Conservation (phyloP, 92 coral and sea anemone genomes). For the Actinernus sp. region DNA sequence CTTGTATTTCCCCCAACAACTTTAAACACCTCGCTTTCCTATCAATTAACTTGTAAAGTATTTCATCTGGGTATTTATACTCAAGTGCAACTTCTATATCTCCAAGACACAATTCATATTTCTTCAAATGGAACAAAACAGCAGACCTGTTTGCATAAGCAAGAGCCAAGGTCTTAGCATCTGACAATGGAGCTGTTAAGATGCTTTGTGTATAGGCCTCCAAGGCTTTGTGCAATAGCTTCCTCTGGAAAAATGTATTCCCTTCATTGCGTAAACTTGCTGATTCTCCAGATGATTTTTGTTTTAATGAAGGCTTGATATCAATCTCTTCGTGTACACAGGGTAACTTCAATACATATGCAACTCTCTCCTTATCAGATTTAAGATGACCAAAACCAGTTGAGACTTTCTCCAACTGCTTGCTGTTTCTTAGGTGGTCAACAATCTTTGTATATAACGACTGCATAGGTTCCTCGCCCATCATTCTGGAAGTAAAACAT, state of each 20-base stretch:
- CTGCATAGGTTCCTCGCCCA: slow-evolving; percentile 11
- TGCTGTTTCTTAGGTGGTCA: slow-evolving; percentile 52
- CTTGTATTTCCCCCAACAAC: slow-evolving; percentile 35
- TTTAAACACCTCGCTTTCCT: slow-evolving; percentile 78
- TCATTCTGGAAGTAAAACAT: too few relatives aligned
- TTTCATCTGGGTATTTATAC: slow-evolving; percentile 71
- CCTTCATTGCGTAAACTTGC: slow-evolving; percentile 75
- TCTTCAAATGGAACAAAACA: slow-evolving; percentile 66
- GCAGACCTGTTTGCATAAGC: slow-evolving; percentile 97
- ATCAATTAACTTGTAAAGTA: slow-evolving; percentile 77
- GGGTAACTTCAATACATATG: slow-evolving; percentile 64
- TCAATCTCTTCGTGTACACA: slow-evolving; percentile 61
- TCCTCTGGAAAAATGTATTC: slow-evolving; percentile 74
- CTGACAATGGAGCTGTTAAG: slow-evolving; percentile 59
- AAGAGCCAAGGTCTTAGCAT: slow-evolving; percentile 66
- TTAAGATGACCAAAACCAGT: slow-evolving; percentile 68
- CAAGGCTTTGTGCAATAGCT: slow-evolving; percentile 60
- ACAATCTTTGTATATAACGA: slow-evolving; percentile 8
- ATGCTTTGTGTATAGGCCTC: slow-evolving; percentile 75
- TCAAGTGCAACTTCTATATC: slow-evolving; percentile 77
- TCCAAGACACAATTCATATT: slow-evolving; percentile 62
- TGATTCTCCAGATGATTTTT: slow-evolving; percentile 71
- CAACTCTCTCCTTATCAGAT: slow-evolving; percentile 76
- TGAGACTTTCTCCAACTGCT: slow-evolving; percentile 63
- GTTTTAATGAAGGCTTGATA: slow-evolving; percentile 46